A percentile compares a stretch with the other conserved stretches of the same genome.
Conservation (phyloP, 2,888 invertebrate species). For the Morpho achilles region DNA sequence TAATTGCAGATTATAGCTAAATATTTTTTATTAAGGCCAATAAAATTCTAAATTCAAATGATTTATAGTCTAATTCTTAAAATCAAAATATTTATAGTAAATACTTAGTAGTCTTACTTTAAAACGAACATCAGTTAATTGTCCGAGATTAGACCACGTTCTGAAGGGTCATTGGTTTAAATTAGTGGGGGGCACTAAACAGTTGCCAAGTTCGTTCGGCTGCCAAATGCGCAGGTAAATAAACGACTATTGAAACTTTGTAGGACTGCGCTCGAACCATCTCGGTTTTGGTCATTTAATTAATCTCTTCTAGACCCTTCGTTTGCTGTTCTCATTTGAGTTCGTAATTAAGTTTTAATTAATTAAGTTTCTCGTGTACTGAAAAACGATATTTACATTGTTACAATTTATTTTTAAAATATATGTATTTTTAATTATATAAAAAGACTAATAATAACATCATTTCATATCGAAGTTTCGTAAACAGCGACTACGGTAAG, state of each 20-base stretch:
- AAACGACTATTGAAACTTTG: conserved; percentile 22
- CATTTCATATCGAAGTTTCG: background rate
- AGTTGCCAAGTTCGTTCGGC: conserved; percentile 24
- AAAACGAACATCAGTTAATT: conserved; percentile 11
- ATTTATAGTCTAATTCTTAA: too few relatives aligned
- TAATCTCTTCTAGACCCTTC: conserved; percentile 17
- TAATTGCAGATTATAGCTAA: too few relatives aligned
- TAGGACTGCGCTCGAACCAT: conserved; percentile 13
- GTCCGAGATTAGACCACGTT: conserved; percentile 24
- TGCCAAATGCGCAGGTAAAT: conserved; percentile 28
- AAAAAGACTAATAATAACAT: background rate
- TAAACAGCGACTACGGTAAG: too few relatives aligned
- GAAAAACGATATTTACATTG: background rate
- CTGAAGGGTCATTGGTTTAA: conserved; percentile 26
- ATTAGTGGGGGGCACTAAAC: conserved; percentile 26
- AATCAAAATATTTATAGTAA: too few relatives aligned
- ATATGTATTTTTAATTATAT: background rate
- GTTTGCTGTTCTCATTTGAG: conserved; percentile 14
- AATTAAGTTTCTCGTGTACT: background rate
- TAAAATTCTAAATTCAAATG: too few relatives aligned
- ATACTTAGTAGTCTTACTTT: too few relatives aligned
- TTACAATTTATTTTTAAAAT: background rate
- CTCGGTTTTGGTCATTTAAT: conserved; percentile 16
- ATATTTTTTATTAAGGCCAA: too few relatives aligned
- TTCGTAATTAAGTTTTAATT: conserved; percentile 20